Evolutionary conservation across 2,113 vertebrate genomes (phyloP).

Genomic region (Eolophus roseicapilla): DNA sequence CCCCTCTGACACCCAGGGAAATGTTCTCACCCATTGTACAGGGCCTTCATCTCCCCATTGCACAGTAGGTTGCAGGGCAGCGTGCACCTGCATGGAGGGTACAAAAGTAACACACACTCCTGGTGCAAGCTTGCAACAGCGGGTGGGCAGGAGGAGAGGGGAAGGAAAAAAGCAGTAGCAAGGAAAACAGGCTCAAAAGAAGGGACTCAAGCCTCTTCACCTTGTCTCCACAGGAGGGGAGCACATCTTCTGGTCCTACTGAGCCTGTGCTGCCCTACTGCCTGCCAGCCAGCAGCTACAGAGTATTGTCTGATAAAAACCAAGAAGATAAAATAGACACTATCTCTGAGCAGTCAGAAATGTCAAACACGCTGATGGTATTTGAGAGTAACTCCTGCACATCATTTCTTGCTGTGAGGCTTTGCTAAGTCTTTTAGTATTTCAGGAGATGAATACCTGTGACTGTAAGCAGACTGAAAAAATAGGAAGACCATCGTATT

Average conservation of each 20-base stretch:
- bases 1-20: not conserved
- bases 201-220: not conserved
- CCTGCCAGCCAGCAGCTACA: not conserved
- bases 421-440: not conserved
- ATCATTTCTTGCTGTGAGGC: not conserved
- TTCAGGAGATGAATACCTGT: not conserved
- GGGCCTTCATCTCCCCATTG: not conserved
- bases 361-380: not conserved
- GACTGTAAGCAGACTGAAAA: not conserved
- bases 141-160: not conserved
- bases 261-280: not conserved
- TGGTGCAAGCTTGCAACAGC: not conserved
- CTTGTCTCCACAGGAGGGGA: not conserved
- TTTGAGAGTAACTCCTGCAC: not conserved
- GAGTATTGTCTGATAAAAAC: not conserved
- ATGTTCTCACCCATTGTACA: not conserved
- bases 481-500: not conserved
- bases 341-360: not conserved
- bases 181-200: not conserved
- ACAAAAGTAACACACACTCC: accelerated
- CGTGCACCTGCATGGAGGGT: accelerated
- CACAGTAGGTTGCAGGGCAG: not conserved
- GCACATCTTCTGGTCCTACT: not conserved
- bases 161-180: not conserved
- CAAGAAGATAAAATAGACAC: not conserved